phyloP scores from a whole-genome alignment of 1,140 invertebrate species.

The Aporrectodea caliginosa region DNA sequence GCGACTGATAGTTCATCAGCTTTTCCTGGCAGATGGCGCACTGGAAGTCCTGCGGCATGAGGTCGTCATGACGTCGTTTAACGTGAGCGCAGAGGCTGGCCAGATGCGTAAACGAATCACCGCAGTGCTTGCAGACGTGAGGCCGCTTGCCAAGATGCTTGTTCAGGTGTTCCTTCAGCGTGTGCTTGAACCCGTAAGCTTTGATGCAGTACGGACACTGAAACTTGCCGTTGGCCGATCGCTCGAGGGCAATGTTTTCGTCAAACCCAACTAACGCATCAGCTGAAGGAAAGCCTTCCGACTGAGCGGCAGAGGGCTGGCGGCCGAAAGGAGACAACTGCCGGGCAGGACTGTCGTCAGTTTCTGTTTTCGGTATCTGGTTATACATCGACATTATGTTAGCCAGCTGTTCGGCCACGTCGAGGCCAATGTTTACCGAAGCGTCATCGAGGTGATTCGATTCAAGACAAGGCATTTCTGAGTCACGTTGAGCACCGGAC shows the following conservation, averaged over 20 bases:
- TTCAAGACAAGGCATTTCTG: not conserved
- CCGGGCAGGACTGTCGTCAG: not conserved
- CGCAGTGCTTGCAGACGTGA: constrained; percentile 26
- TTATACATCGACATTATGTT: not conserved
- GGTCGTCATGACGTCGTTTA: constrained; percentile 18
- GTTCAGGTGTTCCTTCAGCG: constrained; percentile 28
- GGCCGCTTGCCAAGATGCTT: constrained; percentile 23
- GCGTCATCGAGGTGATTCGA: not conserved
- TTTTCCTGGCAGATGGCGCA: constrained; percentile 26
- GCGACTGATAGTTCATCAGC: constrained; percentile 27
- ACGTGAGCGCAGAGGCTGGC: constrained; percentile 26
- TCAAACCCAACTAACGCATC: not conserved
- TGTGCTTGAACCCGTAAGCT: constrained; percentile 28
- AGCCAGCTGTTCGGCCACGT: not conserved
- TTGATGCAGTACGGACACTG: constrained; percentile 29
- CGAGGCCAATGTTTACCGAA: not conserved
- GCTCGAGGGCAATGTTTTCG: not conserved
- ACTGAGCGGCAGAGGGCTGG: not conserved
- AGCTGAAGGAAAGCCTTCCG: not conserved
- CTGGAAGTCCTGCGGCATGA: constrained; percentile 20
- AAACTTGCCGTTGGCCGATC: constrained; percentile 22
- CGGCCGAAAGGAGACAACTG: not conserved
- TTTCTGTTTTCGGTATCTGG: not conserved
- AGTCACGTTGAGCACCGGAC: not conserved
- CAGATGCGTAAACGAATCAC: constrained; percentile 25